Conservation (phyloP, 2,113 vertebrate species). For the Melanerpes formicivorus region DNA sequence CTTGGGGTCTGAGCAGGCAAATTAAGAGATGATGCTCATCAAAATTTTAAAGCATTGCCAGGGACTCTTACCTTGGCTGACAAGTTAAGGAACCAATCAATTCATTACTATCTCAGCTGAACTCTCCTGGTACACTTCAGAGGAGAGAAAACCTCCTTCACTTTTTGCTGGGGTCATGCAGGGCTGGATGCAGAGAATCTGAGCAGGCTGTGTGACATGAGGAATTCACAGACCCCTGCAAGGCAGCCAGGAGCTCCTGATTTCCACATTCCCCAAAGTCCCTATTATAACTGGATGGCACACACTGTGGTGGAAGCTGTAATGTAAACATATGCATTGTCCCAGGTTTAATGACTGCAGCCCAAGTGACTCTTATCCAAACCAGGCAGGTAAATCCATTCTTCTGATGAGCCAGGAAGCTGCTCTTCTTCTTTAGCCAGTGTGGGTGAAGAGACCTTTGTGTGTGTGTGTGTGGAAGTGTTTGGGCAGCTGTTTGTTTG, state of each 20-base stretch:
- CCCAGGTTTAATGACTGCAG: background rate
- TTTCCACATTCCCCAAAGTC: conserved; percentile 38
- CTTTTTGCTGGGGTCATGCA: background rate
- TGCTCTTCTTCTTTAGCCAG: background rate
- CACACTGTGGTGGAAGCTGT: background rate
- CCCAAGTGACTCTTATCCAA: background rate
- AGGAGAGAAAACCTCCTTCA: background rate
- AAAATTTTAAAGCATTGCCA: background rate
- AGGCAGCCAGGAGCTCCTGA: background rate
- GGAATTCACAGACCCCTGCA: background rate
- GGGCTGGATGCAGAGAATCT: background rate
- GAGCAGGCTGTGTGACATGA: background rate
- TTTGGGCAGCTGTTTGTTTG: background rate
- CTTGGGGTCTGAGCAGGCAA: background rate
- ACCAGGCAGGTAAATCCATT: background rate
- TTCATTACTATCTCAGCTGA: background rate
- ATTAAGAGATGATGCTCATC: background rate
- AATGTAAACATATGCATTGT: conserved; percentile 18
- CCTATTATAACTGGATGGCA: conserved; percentile 30
- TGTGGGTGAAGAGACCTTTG: background rate
- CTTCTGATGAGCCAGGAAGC: background rate
- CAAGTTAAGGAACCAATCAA: background rate
- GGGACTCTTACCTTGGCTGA: background rate
- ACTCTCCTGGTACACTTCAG: background rate
- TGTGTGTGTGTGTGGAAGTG: background rate